Conservation (phyloP, 1,140 invertebrate genomes). For the Drosophila sulfurigaster region DNA sequence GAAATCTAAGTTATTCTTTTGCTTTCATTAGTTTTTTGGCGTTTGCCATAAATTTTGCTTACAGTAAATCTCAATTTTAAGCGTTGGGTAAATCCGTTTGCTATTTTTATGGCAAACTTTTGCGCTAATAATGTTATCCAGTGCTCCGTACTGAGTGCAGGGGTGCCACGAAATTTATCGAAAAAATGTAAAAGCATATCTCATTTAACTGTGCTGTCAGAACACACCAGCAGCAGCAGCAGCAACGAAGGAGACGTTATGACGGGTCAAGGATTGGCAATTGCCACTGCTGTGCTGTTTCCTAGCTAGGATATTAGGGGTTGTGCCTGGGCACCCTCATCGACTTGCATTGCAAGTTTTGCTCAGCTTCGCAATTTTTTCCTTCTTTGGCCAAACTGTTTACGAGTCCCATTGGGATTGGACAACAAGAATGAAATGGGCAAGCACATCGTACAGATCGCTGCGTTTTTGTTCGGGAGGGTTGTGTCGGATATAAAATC, state of each 20-base stretch:
- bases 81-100: conserved; percentile 75
- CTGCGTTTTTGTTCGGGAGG: conserved; percentile 43
- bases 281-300: conserved; percentile 48
- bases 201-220: conserved; percentile 77
- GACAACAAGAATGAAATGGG: conserved; percentile 71
- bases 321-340: conserved; percentile 12
- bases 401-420: conserved; percentile 75
- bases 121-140: conserved; percentile 73
- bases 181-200: conserved; percentile 83
- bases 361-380: conserved; percentile 38
- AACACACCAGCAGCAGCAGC: not conserved
- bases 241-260: conserved; percentile 56
- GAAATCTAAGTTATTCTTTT: conserved; percentile 20
- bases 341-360: conserved; percentile 47
- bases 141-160: not conserved
- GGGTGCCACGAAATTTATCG: conserved; percentile 69
- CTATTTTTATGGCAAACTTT: conserved; percentile 74
- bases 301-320: conserved; percentile 13
- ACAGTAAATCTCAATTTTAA: conserved; percentile 78
- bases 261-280: conserved; percentile 80
- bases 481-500: conserved; percentile 64
- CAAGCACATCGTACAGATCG: conserved; percentile 66
- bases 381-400: conserved; percentile 67
- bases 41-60: conserved; percentile 67
- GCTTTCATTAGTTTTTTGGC: conserved; percentile 23